Evolutionary conservation across 2,113 vertebrate species (phyloP), one percentile per base, ranked within the genome.

Genomic region (Tragelaphus strepsiceros): DNA sequence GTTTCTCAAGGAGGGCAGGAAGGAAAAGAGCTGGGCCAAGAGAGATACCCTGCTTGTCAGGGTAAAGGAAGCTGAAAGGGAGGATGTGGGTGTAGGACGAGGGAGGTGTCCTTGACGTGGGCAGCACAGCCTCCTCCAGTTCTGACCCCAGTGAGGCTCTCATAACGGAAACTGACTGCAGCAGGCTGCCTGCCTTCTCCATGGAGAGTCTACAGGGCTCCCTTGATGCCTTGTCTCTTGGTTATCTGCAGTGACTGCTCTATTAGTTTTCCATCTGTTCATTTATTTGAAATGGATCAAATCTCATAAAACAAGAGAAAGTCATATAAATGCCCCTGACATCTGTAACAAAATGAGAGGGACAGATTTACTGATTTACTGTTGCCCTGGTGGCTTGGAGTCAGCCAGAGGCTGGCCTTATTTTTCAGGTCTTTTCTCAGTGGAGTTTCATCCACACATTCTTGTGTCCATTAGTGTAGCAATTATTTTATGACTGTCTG

Each of bases 211-310:
- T 46, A 19, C 24, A 7, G 17, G 94, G 71, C 77, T 81, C 88
- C 94, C 67, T 19, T 4, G 49, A 17, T 74, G 67, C 61, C 54
- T 46, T 53, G 77, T 67, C 86, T 87, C 28, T 84, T 88, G 56
- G 61, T 95, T 90, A 58, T 93, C 88, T 87, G 30, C 88, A 32
- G 35, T 53, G 49, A 74, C 51, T 88, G 3, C 82, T 28, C 91
- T 95, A 43, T 97, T 94, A 67, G 67, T 93, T 97, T 96, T 87
- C 93, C 91, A 90, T 97, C 96, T 94, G 46, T 84, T 97, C 78
- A 54, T 94, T 94, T 94, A 71, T 96, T 90, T 89, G 61, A 83
- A 96, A 91, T 95, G 61, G 19, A 93, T 89, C 96, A 84, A 87
- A 51, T 89, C 67, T 96, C 83, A 93, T 84, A 92, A 95, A 95